Conservation (phyloP, 2,797 vertebrate genomes). For the Eulemur mongoz region DNA sequence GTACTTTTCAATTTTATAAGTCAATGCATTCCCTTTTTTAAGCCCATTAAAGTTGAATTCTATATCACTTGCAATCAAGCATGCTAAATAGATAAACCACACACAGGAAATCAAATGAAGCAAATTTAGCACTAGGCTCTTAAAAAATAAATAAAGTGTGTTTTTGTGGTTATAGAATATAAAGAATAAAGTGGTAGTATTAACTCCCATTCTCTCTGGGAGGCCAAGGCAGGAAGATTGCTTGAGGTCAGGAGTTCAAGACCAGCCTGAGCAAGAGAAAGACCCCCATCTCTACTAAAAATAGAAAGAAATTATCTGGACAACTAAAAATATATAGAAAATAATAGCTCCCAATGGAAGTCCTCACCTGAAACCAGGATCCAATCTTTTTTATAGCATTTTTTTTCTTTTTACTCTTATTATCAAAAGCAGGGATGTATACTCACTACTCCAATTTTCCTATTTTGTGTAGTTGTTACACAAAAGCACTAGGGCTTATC, state of each 20-base stretch:
- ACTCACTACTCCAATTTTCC: not conserved
- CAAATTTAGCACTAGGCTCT: not conserved
- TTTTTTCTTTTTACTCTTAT: not conserved
- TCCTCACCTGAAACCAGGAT: not conserved
- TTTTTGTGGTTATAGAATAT: not conserved
- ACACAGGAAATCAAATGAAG: not conserved
- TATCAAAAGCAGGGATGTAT: not conserved
- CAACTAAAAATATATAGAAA: too few species aligned
- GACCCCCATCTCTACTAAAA: too few species aligned
- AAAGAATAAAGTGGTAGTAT: not conserved
- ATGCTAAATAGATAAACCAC: not conserved
- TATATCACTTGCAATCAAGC: not conserved
- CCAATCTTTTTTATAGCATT: not conserved
- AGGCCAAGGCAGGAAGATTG: too few species aligned
- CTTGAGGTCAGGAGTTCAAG: too few species aligned
- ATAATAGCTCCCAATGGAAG: not conserved
- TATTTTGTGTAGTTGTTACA: not conserved
- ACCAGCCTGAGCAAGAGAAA: too few species aligned
- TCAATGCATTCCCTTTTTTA: not conserved
- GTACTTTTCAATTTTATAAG: not conserved
- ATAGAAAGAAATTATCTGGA: too few species aligned
- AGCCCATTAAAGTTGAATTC: not conserved
- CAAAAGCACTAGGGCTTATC: not conserved
- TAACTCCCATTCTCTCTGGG: not conserved
- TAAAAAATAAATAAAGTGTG: not conserved